These are phyloP conservation scores for Ommatoiulus sabulosus DNA, from an alignment of 2,888 invertebrate species.

Conservation along the genomic window DNA sequence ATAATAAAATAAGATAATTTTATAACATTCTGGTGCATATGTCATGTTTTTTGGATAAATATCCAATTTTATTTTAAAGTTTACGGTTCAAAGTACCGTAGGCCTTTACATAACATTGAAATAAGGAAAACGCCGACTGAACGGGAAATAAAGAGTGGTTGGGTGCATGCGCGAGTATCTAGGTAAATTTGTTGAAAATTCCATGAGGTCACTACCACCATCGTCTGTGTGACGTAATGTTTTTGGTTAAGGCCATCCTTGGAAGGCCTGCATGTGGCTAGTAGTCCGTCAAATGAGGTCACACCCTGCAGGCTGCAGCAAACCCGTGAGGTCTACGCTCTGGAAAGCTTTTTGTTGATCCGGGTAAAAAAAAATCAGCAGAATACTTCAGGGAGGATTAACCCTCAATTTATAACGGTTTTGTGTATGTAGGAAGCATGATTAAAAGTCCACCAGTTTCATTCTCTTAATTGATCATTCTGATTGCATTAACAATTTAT, in stretches of 20 bases:
- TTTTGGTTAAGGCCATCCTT: conserved; percentile 42
- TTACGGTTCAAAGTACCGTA: neutral
- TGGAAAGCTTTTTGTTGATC: conserved; percentile 38
- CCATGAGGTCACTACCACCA: conserved; percentile 47
- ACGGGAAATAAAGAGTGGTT: neutral
- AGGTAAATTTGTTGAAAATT: neutral
- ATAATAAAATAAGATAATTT: neutral
- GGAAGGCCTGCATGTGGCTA: neutral
- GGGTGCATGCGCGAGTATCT: neutral
- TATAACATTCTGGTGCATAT: neutral
- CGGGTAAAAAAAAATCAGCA: conserved; percentile 10
- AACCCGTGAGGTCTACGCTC: neutral
- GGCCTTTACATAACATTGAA: neutral
- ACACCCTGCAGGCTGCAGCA: neutral
- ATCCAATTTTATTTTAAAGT: neutral
- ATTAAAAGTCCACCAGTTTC: neutral
- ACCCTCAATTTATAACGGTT: conserved; percentile 9
- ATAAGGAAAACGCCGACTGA: neutral
- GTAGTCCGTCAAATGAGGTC: conserved; percentile 13
- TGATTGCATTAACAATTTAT: neutral
- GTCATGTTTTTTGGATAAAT: neutral
- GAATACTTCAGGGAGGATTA: neutral
- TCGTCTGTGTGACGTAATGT: neutral
- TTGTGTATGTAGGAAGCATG: neutral
- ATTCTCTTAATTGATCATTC: neutral